Evolutionary conservation across 23 tunicate genomes (phyloP).

Genomic region (Trididemnum clinides): DNA sequence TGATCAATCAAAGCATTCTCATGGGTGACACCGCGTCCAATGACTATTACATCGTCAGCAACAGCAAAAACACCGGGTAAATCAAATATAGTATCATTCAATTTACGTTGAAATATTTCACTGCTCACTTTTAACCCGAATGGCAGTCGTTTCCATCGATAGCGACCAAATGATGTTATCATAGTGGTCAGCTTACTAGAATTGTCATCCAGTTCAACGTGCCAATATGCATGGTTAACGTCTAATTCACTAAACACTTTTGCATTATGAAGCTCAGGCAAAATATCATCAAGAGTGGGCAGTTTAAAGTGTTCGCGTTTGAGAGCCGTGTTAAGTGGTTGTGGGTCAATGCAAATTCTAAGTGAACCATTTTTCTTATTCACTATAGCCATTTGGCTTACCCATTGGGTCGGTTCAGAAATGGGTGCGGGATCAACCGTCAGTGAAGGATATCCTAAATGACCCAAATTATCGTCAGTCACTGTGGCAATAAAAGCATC

Average conservation of each 20-base stretch:
- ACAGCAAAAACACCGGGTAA: conserved; percentile 4
- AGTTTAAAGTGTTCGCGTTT: conserved; percentile 25
- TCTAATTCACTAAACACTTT: conserved; percentile 28
- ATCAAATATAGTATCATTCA: not conserved
- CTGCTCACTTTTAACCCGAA: conserved; percentile 36
- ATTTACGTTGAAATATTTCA: conserved; percentile 3
- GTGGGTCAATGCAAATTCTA: conserved; percentile 36
- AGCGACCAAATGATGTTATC: conserved; percentile 32
- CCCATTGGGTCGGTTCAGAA: conserved; percentile 30
- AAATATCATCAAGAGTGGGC: conserved; percentile 17
- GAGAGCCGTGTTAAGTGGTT: conserved; percentile 8
- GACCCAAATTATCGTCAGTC: not conserved
- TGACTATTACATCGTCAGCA: conserved; percentile 29
- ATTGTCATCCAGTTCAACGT: conserved; percentile 3
- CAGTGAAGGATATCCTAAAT: conserved; percentile 5
- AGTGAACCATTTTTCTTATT: conserved; percentile 19
- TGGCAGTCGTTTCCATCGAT: conserved; percentile 16
- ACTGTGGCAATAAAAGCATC: conserved; percentile 12
- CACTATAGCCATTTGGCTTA: conserved; percentile 39
- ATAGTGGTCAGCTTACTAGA: conserved; percentile 1
- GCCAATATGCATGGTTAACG: conserved; percentile 40
- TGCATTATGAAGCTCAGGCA: conserved; percentile 14
- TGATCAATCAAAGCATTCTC: conserved; percentile 1
- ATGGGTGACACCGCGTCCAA: not conserved
- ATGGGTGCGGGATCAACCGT: conserved; percentile 26